Evolutionary conservation across 2,113 vertebrate genomes (phyloP).

Genomic region (Acanthisitta chloris): DNA sequence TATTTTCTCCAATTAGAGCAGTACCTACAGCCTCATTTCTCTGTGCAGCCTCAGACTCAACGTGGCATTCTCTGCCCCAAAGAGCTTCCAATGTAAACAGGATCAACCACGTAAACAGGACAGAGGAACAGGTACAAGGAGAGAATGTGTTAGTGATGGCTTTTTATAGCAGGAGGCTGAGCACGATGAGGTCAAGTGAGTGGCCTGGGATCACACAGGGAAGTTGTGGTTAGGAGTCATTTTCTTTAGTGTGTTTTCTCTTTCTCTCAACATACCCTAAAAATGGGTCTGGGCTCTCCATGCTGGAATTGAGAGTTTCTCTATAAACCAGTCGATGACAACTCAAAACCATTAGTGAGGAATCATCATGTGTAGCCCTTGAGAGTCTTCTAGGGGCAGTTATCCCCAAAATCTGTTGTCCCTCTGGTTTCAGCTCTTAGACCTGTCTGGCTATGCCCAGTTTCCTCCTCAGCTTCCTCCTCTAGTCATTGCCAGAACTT

Average conservation of each 20-base stretch:
- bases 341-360: not conserved
- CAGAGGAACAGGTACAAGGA: not conserved
- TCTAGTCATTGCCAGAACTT: not conserved
- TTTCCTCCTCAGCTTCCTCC: not conserved
- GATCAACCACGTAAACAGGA: rapidly evolving
- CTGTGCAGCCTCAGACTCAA: not conserved
- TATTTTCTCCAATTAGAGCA: rapidly evolving
- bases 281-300: not conserved
- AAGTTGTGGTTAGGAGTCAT: not conserved
- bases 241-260: not conserved
- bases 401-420: not conserved
- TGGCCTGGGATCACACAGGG: not conserved
- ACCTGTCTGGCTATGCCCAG: rapidly evolving
- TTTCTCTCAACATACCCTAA: not conserved
- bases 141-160: not conserved
- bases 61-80: not conserved
- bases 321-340: not conserved
- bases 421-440: not conserved
- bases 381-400: too few species aligned
- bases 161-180: not conserved
- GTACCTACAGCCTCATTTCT: not conserved
- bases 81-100: rapidly evolving
- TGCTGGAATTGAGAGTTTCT: not conserved
- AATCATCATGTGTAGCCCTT: rapidly evolving
- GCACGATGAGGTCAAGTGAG: not conserved